phyloP scores from a whole-genome alignment of 2,113 vertebrate genomes.

The Lophochroa leadbeateri region DNA sequence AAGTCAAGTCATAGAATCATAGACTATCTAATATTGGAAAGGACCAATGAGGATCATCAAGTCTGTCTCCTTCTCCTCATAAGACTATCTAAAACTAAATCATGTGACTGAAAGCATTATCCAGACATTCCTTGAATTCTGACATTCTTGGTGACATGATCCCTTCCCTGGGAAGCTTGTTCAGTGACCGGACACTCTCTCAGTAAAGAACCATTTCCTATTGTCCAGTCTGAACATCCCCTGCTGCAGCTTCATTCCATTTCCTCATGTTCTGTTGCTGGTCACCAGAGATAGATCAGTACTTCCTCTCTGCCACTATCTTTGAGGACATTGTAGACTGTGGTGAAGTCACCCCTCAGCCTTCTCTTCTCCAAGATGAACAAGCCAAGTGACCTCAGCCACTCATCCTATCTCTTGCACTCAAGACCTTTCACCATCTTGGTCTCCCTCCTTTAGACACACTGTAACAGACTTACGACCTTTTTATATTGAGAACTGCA shows the following conservation, averaged over 20 bases:
- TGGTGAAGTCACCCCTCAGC: rapidly evolving
- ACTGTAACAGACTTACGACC: not conserved
- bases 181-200: rapidly evolving
- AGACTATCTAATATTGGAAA: not conserved
- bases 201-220: not conserved
- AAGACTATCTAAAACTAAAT: not conserved
- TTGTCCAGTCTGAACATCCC: not conserved
- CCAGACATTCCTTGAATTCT: not conserved
- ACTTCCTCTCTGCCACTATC: rapidly evolving
- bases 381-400: not conserved
- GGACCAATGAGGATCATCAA: rapidly evolving
- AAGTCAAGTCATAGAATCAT: not conserved
- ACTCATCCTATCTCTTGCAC: not conserved
- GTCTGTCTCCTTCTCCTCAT: not conserved
- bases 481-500: not conserved
- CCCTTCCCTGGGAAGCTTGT: not conserved
- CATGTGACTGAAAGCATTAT: not conserved
- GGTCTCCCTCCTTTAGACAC: not conserved
- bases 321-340: not conserved
- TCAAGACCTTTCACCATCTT: not conserved
- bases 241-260: not conserved
- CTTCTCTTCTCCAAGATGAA: not conserved
- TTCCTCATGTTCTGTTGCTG: rapidly evolving
- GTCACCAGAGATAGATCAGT: not conserved
- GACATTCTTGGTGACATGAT: not conserved